Base-by-base conservation (phyloP, 2,888 invertebrate species). In the Tenthredo distinguenda region DNA sequence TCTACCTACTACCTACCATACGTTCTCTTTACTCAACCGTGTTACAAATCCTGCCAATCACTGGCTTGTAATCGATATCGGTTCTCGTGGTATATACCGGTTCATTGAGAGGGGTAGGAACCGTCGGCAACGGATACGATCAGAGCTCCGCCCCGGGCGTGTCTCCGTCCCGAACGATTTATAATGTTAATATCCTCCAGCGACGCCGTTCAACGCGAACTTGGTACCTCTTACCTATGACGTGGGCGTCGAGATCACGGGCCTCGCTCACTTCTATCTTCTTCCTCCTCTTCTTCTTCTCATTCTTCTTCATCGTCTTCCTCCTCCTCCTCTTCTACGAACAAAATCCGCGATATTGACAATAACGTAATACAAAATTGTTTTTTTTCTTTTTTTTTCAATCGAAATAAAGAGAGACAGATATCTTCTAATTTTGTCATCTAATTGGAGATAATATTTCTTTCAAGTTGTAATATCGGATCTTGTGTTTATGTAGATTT, bases 21-120 rank as follows among this genome's bases (percentile, higher is more conserved):
- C 55, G 55, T n/a, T 26, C 34, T 68, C 68, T 68, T 37, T 40
- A 40, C n/a, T 68, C 5, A 34, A 90, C 91, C 90, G 90, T 91
- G 90, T 92, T 91, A 92, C 91, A 91, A 92, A 91, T 92, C 91
- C 91, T 92, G 92, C 92, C 92, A 92, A 92, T 92, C 92, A 92
- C 92, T 89, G 88, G 88, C 89, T 88, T 91, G 92, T 92, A 92
- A 92, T 92, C 92, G 92, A 92, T 92, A 92, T 92, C 90, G 90
- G 88, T 62, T 10, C 87, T 74, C 87, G 87, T 89, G 90, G 90
- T 91, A 90, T 91, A 91, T 88, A 91, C 91, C 91, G 90, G 89
- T 89, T 68, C 9, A 15, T 31, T 43, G 40, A 68, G 82, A 83
- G 68, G 82, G 82, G 68, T 68, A 65, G 31, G 43, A 68, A 68